Evolutionary conservation across 2,888 invertebrate genomes (phyloP).

Genomic region (Catonia carolina): DNA sequence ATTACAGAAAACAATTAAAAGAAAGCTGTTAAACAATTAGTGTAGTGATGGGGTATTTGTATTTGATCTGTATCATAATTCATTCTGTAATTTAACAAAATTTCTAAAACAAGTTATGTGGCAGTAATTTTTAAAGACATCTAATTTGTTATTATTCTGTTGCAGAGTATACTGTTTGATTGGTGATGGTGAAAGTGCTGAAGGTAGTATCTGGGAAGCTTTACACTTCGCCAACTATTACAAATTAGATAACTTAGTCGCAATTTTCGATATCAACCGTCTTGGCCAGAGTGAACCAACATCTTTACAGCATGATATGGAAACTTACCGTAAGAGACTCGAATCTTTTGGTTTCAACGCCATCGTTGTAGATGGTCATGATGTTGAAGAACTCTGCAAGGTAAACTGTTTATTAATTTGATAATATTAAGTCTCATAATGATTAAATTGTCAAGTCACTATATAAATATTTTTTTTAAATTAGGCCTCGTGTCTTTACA

Average conservation of each 20-base stretch:
- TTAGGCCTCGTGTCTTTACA: too few species aligned
- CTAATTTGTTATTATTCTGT: too few species aligned
- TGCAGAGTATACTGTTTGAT: slow-evolving; percentile 93
- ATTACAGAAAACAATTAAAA: too few species aligned
- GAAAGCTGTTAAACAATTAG: too few species aligned
- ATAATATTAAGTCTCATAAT: too few species aligned
- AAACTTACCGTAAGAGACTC: slow-evolving; percentile 68
- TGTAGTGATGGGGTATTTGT: too few species aligned
- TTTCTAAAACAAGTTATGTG: too few species aligned
- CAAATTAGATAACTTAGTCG: slow-evolving; percentile 92
- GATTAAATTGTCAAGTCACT: neutral
- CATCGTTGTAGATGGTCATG: slow-evolving; percentile 92
- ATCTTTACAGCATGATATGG: slow-evolving; percentile 76
- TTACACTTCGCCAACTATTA: slow-evolving; percentile 91
- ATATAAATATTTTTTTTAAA: too few species aligned
- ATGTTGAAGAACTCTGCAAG: slow-evolving; percentile 83
- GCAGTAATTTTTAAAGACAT: too few species aligned
- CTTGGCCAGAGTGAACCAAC: slow-evolving; percentile 97
- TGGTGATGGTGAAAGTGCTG: slow-evolving; percentile 97
- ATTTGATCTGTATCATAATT: too few species aligned
- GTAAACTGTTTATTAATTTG: too few species aligned
- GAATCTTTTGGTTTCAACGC: slow-evolving; percentile 90
- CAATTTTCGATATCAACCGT: slow-evolving; percentile 94
- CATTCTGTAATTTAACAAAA: too few species aligned
- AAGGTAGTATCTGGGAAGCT: slow-evolving; percentile 98